Evolutionary conservation across 2,888 invertebrate species (phyloP).

Genomic region (Drosophila seclusa): DNA sequence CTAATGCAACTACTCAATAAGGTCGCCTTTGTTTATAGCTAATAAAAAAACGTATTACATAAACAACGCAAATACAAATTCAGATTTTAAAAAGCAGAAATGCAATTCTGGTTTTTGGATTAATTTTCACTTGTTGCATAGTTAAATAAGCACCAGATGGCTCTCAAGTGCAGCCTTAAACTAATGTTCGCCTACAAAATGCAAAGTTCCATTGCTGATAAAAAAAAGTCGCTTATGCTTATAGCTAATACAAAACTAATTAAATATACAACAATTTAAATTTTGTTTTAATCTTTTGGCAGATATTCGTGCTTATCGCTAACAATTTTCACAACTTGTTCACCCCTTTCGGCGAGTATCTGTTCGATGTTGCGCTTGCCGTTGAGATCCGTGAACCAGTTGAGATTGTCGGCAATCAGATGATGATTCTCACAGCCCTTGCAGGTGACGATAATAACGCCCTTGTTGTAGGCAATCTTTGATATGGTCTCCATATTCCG

Average conservation of each 20-base stretch:
- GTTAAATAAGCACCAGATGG: neutral
- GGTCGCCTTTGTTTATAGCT: slow-evolving; percentile 67
- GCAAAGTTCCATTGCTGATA: neutral
- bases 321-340: slow-evolving; percentile 88
- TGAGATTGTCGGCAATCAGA: slow-evolving; percentile 97
- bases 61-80: neutral
- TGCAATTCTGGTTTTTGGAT: neutral
- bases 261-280: neutral
- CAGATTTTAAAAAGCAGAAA: neutral
- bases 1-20: slow-evolving; percentile 64
- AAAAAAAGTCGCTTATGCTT: slow-evolving; percentile 68
- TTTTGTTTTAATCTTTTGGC: slow-evolving; percentile 32
- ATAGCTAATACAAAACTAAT: slow-evolving; percentile 18
- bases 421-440: slow-evolving; percentile 95
- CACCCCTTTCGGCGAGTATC: slow-evolving; percentile 94
- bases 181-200: neutral
- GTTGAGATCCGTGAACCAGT: slow-evolving; percentile 94
- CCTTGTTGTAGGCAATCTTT: slow-evolving; percentile 93
- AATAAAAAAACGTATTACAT: slow-evolving; percentile 6
- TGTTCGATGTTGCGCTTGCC: slow-evolving; percentile 95
- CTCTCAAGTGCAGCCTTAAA: neutral
- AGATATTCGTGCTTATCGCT: slow-evolving; percentile 57
- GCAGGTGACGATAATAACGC: slow-evolving; percentile 96
- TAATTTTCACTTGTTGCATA: neutral
- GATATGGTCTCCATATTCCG: slow-evolving; percentile 93